phyloP scores from a whole-genome alignment of 2,888 invertebrate species.

The Elysia crispata region DNA sequence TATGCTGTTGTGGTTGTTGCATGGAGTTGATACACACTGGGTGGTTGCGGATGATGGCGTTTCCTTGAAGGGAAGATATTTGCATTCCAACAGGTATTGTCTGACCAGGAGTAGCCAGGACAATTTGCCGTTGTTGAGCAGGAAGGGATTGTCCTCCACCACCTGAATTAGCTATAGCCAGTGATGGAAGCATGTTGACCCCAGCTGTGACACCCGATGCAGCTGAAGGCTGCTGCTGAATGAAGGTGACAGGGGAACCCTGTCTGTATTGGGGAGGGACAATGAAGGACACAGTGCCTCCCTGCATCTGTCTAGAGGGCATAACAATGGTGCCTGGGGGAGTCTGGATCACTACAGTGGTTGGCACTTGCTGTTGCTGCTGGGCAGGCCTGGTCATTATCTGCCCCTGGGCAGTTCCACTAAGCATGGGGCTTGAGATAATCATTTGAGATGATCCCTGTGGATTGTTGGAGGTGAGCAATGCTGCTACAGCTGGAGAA shows the following conservation, averaged over 20 bases:
- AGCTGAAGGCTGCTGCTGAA: slow-evolving; percentile 23
- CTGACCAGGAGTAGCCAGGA: slow-evolving; percentile 23
- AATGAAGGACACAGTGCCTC: slow-evolving; percentile 47
- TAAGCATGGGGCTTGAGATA: slow-evolving; percentile 35
- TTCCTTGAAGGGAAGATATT: slow-evolving; percentile 39
- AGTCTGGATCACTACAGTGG: slow-evolving; percentile 46
- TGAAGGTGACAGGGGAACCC: slow-evolving; percentile 37
- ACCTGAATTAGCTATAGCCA: slow-evolving; percentile 32
- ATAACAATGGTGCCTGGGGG: slow-evolving; percentile 47
- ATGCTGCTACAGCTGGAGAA: slow-evolving; percentile 43
- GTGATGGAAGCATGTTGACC: slow-evolving; percentile 41
- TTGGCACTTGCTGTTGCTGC: slow-evolving; percentile 30
- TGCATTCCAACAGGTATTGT: slow-evolving; percentile 44
- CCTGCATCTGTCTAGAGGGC: slow-evolving; percentile 43
- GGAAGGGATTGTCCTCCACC: slow-evolving; percentile 29
- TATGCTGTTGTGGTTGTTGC: slow-evolving; percentile 36
- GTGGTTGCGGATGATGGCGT: slow-evolving; percentile 31
- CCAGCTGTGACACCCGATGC: background rate
- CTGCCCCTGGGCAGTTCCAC: slow-evolving; percentile 9
- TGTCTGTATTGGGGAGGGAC: slow-evolving; percentile 45
- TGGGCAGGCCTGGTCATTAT: slow-evolving; percentile 3
- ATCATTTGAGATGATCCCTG: slow-evolving; percentile 47
- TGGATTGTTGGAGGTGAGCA: slow-evolving; percentile 29
- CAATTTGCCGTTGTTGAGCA: slow-evolving; percentile 10
- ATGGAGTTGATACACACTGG: background rate